Conservation (phyloP, 2,113 vertebrate species). For the Felis chaus region DNA sequence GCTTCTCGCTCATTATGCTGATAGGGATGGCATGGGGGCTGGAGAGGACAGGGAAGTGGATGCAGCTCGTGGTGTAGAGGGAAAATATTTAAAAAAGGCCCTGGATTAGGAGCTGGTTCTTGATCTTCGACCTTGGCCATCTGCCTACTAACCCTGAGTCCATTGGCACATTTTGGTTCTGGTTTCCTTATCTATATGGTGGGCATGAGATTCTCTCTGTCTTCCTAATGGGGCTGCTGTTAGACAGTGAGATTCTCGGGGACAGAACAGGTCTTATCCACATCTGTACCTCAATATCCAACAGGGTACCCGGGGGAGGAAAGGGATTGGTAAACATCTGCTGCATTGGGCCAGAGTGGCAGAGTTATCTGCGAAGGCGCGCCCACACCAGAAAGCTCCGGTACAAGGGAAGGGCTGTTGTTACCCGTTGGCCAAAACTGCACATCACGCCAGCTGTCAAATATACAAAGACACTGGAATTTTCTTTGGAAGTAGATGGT, state of each 20-base stretch:
- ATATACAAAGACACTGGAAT: not conserved
- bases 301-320: not conserved
- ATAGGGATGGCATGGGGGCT: not conserved
- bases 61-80: not conserved
- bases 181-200: not conserved
- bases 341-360: not conserved
- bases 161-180: too few relatives aligned
- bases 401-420: not conserved
- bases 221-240: not conserved
- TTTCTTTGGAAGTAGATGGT: conserved; percentile 35
- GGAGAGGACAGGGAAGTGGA: not conserved
- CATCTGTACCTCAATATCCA: not conserved
- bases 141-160: not conserved
- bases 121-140: not conserved
- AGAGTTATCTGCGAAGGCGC: fast-evolving
- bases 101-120: not conserved
- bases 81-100: too few relatives aligned
- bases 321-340: not conserved
- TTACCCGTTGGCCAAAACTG: not conserved
- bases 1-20: not conserved
- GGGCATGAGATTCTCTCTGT: not conserved
- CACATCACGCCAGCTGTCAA: not conserved
- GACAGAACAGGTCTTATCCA: not conserved
- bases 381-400: not conserved
- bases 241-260: not conserved